Base-by-base conservation (phyloP, 2,113 vertebrate genomes). In the Bothrops jararaca region DNA sequence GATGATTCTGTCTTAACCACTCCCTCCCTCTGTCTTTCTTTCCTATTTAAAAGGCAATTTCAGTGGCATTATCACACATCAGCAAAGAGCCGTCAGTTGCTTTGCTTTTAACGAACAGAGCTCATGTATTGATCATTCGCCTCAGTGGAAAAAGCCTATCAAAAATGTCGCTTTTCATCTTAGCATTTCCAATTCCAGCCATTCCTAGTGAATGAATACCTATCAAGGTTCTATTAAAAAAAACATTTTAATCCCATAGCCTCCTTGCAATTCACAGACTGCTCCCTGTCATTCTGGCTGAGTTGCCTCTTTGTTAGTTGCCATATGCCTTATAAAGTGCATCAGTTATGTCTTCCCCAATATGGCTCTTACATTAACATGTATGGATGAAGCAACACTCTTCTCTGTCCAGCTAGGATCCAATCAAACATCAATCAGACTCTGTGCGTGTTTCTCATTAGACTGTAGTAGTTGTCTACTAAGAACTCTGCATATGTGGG, bases 1-100 rank as follows among this genome's bases (percentile, higher is more conserved):
- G 42, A 91, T 89, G 0, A 1, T 92, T 10, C 9, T 39, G 29
- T 92, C 0, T 0, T 0, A n/a, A 85, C 1, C 0, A 1, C 34
- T 45, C 60, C n/a, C 45, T 56, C 86, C 20, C 86, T 64, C 15
- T 23, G 9, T 54, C 48, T 39, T 45, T 69, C 45, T 52, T 0
- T 0, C 90, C 57, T 39, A 23, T 23, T 15, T 85, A 89, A 93
- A 93, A 92, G 42, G 0, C 1, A 18, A 42, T 91, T 64, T 64
- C n/a, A n/a, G 18, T 22, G 9, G 18, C 69, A 89, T 85, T 42
- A 85, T 89, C 87, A 94, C n/a, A 4, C 12, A 74, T 42, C 34
- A 91, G 24, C 26, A 74, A 86, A n/a, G 8, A 94, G 90, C 91
- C 45, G 88, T 0, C n/a, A 90, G 45, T 48, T 92, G 50, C 89